Percentiles rank a stretch among this genome's conserved stretches.
These are phyloP conservation scores for Apostichopus japonicus DNA, from an alignment of 35 echinoderm and acorn worm genomes.

Conservation along the genomic window DNA sequence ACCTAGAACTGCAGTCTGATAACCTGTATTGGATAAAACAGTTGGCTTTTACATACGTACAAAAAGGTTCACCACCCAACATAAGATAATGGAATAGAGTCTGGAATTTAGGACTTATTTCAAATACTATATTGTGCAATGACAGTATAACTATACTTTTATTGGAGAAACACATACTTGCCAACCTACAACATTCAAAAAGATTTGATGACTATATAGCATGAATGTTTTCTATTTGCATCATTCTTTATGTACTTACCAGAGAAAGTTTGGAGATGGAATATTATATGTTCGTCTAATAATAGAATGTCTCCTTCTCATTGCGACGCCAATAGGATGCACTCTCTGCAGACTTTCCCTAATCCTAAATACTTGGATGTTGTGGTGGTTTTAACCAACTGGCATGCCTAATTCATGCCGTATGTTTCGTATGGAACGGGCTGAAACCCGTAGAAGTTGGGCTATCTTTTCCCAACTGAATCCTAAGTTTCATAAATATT, in stretches of 20 bases:
- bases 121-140: no score
- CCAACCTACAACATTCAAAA: no score
- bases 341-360: constrained; percentile 3
- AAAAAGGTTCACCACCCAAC: no score
- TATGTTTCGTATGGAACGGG: not conserved
- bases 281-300: not conserved
- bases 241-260: not conserved
- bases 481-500: not conserved
- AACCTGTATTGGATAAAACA: no score
- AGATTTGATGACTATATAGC: no score
- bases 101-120: no score
- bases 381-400: not conserved
- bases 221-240: no score
- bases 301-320: not conserved
- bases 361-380: not conserved
- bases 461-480: not conserved
- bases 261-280: not conserved
- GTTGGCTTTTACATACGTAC: no score
- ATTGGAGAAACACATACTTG: no score
- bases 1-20: no score
- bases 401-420: not conserved
- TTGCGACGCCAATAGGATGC: not conserved
- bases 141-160: no score
- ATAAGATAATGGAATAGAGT: no score
- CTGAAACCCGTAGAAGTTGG: not conserved